phyloP scores from a whole-genome alignment of 2,888 invertebrate genomes.

The Argyresthia albistria region DNA sequence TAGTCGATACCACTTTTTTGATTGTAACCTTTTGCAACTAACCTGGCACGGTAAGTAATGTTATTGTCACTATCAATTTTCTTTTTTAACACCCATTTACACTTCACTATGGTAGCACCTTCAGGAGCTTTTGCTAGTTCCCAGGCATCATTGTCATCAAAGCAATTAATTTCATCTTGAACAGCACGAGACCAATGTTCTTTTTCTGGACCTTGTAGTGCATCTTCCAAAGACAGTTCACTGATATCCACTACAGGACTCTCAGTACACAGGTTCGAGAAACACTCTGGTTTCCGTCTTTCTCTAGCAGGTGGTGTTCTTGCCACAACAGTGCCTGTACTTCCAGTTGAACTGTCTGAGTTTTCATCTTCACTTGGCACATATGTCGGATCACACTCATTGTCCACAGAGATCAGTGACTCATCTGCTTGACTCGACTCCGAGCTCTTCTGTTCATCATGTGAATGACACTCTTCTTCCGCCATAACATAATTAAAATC shows the following conservation, averaged over 20 bases:
- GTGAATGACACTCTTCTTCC: background rate
- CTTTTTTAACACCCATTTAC: slow-evolving; percentile 10
- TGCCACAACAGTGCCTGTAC: background rate
- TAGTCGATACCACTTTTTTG: background rate
- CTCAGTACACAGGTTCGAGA: slow-evolving; percentile 5
- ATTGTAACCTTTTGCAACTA: slow-evolving; percentile 11
- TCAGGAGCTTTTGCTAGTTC: slow-evolving; percentile 7
- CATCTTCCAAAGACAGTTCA: slow-evolving; percentile 8
- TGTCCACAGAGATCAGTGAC: background rate
- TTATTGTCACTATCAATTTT: slow-evolving; percentile 7
- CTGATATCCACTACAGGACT: background rate
- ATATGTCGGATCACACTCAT: background rate
- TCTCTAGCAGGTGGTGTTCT: background rate
- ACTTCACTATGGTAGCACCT: slow-evolving; percentile 6
- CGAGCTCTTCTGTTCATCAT: background rate
- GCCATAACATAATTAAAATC: background rate
- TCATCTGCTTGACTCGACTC: background rate
- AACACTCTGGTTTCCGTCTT: background rate
- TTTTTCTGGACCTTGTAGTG: slow-evolving; percentile 9
- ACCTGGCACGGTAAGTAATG: slow-evolving; percentile 10
- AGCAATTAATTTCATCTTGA: background rate
- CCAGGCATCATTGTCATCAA: background rate
- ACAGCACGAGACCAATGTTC: slow-evolving; percentile 12
- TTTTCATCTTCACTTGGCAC: background rate
- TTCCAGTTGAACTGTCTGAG: background rate